Base-by-base conservation (phyloP, 2,113 vertebrate genomes). In the Jaculus jaculus region DNA sequence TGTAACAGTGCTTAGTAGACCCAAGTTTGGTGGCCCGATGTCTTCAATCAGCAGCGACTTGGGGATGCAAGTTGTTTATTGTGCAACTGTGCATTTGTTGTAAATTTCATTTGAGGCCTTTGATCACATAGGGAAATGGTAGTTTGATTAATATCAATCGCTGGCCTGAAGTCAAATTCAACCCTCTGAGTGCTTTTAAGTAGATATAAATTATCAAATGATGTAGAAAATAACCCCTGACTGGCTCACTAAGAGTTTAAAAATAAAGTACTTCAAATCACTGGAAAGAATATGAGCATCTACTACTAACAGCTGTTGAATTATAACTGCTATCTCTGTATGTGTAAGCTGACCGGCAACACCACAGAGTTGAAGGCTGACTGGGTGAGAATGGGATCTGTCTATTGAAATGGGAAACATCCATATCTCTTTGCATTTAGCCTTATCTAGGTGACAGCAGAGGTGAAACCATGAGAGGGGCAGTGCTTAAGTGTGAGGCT, bases 141-240 rank as follows among this genome's bases (percentile, higher is more conserved):
- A 72, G 34, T 84, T 69, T 94, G 78, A 84, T 91, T 61, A 77
- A 81, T 92, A 72, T 32, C 12, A 79, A 2, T 30, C 71, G 66
- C 34, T 90, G 88, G 87, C 54, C 72, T 73, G n/a, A 90, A 91
- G 89, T 90, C 75, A 95, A 92, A 89, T 69, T 78, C 37, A 77
- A 66, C 74, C 82, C 83, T 87, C 85, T 69, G 18, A 15, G 21
- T 90, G 60, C 75, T 87, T 90, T 92, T 90, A 94, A 86, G 26
- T 75, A 68, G 66, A 63, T 74, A 39, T 91, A 91, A 81, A 92
- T 94, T 68, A 91, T 84, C 61, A 87, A 72, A 75, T 34, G 30
- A 94, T 63, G 39, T 71, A 80, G 84, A 92, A 94, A 91, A 89
- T 89, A 73, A 83, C 66, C 42, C 75, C 34, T 80, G 6, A 89